phyloP scores from a whole-genome alignment of 2,797 vertebrate species.

The Falco naumanni region DNA sequence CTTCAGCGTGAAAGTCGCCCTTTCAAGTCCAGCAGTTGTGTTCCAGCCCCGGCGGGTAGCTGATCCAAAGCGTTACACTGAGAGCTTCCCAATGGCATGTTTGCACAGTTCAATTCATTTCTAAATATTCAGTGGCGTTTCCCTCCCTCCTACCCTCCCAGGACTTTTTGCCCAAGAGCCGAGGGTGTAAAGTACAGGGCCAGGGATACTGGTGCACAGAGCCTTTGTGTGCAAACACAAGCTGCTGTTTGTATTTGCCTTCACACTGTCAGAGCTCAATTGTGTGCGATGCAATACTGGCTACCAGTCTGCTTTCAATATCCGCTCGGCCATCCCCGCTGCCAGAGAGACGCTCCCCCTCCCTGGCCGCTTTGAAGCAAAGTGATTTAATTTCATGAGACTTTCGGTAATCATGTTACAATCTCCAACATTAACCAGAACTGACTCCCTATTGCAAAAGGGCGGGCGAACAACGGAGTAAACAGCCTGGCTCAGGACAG shows the following conservation, averaged over 20 bases:
- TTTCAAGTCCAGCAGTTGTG: slow-evolving; percentile 68
- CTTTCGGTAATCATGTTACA: slow-evolving; percentile 76
- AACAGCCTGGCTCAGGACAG: slow-evolving; percentile 45
- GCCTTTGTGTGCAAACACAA: slow-evolving; percentile 59
- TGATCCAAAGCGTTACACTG: slow-evolving; percentile 61
- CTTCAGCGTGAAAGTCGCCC: slow-evolving; percentile 72
- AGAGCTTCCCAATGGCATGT: slow-evolving; percentile 60
- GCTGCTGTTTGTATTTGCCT: slow-evolving; percentile 68
- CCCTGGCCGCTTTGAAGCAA: slow-evolving; percentile 84
- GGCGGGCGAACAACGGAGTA: slow-evolving; percentile 35
- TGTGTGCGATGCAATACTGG: slow-evolving; percentile 73
- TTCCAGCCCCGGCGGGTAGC: slow-evolving; percentile 68
- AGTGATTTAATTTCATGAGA: slow-evolving; percentile 82
- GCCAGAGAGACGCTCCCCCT: slow-evolving; percentile 70
- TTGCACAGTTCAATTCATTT: slow-evolving; percentile 72
- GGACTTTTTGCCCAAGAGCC: slow-evolving; percentile 48
- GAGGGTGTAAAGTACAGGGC: slow-evolving; percentile 76
- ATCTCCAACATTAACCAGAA: slow-evolving; percentile 87
- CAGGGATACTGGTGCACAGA: slow-evolving; percentile 62
- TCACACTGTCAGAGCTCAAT: slow-evolving; percentile 68
- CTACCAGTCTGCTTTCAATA: slow-evolving; percentile 78
- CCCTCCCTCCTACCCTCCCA: slow-evolving; percentile 64
- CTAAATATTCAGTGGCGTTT: slow-evolving; percentile 59
- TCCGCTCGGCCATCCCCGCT: slow-evolving; percentile 75
- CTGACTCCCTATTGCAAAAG: slow-evolving; percentile 68